Evolutionary conservation across 2,888 invertebrate species (phyloP).

Genomic region (Mayetiola destructor): DNA sequence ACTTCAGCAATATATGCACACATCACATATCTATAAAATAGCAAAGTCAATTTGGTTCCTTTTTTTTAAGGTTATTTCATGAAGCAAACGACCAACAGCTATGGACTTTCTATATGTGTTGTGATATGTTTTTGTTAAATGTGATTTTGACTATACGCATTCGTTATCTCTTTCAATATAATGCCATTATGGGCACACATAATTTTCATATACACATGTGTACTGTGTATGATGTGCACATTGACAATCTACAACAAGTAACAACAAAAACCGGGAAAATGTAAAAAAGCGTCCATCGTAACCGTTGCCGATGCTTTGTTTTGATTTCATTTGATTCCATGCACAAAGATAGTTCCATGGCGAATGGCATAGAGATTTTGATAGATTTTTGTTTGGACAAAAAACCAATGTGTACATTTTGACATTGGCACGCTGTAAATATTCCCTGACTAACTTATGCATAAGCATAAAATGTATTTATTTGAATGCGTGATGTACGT

Average conservation of each 20-base stretch:
- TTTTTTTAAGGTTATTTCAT: no score
- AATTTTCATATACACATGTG: background rate
- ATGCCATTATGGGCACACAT: conserved; percentile 8
- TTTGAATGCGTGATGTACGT: background rate
- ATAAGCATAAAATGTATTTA: conserved; percentile 7
- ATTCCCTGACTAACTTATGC: conserved; percentile 7
- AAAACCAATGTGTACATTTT: no score
- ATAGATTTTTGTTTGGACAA: no score
- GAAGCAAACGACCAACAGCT: no score
- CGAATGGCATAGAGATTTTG: no score
- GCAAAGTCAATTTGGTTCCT: no score
- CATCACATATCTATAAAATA: no score
- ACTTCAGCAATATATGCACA: no score
- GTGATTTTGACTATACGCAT: no score
- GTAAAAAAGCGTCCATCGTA: conserved; percentile 2
- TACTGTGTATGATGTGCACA: conserved; percentile 1
- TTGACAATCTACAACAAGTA: background rate
- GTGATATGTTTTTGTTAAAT: no score
- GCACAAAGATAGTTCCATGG: no score
- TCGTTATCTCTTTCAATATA: conserved; percentile 9
- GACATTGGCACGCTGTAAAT: background rate
- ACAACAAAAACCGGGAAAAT: background rate
- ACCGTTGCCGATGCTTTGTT: background rate
- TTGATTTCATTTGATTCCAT: background rate
- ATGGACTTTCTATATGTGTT: no score